phyloP scores from a whole-genome alignment of 2,888 invertebrate genomes.

The Ormyrus thymus region DNA sequence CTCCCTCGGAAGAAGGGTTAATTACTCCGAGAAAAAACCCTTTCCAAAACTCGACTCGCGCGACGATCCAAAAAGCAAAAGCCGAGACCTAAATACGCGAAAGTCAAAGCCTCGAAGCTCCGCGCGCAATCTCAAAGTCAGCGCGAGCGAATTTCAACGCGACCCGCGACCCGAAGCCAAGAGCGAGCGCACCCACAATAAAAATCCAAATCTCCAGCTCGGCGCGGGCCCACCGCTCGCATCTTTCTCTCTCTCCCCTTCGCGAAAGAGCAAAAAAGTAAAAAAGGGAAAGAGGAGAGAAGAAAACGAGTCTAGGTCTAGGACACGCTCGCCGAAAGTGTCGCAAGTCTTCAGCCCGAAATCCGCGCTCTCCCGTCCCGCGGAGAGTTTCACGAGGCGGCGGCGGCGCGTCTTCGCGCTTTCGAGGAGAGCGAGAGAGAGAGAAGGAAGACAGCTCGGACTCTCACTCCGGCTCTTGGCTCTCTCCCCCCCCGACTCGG shows the following conservation, averaged over 20 bases:
- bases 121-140: neutral
- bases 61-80: too few species aligned
- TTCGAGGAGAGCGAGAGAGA: constrained; percentile 9
- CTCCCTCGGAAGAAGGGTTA: too few species aligned
- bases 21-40: too few species aligned
- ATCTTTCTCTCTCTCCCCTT: neutral
- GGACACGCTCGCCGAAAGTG: constrained; percentile 34
- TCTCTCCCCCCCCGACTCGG: constrained; percentile 3
- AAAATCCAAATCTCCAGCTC: neutral
- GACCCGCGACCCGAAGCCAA: neutral
- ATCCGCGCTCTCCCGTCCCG: neutral
- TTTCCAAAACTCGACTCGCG: too few species aligned
- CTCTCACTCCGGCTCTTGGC: constrained; percentile 49
- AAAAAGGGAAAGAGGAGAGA: neutral
- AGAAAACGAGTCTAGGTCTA: constrained; percentile 50
- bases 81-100: too few species aligned
- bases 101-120: too few species aligned
- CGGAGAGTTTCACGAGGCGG: constrained; percentile 6
- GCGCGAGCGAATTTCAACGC: neutral
- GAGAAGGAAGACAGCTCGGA: constrained; percentile 43
- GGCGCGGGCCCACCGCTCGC: neutral
- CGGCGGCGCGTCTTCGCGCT: neutral
- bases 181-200: too few species aligned
- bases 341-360: constrained; percentile 17
- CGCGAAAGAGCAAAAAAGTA: neutral